These are phyloP conservation scores for Polydrusus cervinus DNA, from an alignment of 2,888 invertebrate species.

Conservation along the genomic window DNA sequence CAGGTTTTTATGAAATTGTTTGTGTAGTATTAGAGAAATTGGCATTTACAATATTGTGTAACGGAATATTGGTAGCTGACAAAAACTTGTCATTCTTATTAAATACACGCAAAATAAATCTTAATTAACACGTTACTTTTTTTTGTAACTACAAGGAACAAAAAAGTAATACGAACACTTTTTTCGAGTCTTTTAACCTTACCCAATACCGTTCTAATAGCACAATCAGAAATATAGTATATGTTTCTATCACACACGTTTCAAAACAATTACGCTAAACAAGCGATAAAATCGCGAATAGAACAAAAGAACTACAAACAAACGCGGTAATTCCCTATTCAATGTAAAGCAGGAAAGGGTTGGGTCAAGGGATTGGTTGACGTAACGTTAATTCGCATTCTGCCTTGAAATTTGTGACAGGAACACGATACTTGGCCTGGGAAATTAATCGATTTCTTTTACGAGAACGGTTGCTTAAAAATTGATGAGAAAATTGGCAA, in stretches of 20 bases:
- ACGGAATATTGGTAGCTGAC: too few relatives aligned
- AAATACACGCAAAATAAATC: too few relatives aligned
- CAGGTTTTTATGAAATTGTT: too few relatives aligned
- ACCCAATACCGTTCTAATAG: not conserved
- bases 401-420: slow-evolving; percentile 11
- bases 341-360: slow-evolving; percentile 24
- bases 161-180: too few relatives aligned
- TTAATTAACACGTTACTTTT: too few relatives aligned
- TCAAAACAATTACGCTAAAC: slow-evolving; percentile 1
- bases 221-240: not conserved
- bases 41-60: too few relatives aligned
- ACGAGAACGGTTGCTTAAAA: slow-evolving; percentile 6
- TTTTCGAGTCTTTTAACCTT: too few relatives aligned
- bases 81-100: too few relatives aligned
- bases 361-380: slow-evolving; percentile 30
- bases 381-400: slow-evolving; percentile 18
- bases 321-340: slow-evolving; percentile 8
- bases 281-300: slow-evolving; percentile 4
- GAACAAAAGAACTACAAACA: not conserved
- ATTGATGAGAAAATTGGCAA: slow-evolving; percentile 17
- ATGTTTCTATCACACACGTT: not conserved
- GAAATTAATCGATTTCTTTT: slow-evolving; percentile 20
- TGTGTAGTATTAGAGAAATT: too few relatives aligned
- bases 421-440: slow-evolving; percentile 4
- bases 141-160: too few relatives aligned